Base-by-base conservation (phyloP, 2,888 invertebrate species). In the Podotricha telesiphe region DNA sequence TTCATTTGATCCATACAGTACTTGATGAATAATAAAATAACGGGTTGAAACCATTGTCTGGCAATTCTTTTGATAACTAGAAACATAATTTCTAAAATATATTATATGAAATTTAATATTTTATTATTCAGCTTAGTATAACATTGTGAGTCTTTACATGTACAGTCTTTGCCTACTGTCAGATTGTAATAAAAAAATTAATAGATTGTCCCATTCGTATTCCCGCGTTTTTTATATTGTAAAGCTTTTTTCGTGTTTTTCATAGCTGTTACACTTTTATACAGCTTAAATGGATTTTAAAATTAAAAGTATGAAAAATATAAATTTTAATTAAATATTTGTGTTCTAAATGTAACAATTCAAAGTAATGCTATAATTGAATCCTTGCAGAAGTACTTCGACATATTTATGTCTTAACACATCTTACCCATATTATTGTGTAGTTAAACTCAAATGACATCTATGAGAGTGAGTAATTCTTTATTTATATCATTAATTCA, bases 11-110 rank as follows among this genome's bases (percentile, higher is more conserved):
- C 37, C 50, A 19, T 37, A 62, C 19, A 10, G 11, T 15, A 19
- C 48, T 47, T 48, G 62, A 59, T 59, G 17, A 45, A 59, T 59
- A 59, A 59, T 59, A 45, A 13, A 62, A 37, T 19, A 15, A 28
- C 62, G 15, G 48, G n/a, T 62, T 62, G 19, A 20, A 50, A 37
- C 19, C 19, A 48, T 62, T 50, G 48, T 62, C 48, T 59, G 37
- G 20, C 20, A 15, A 47, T 34, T 11, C 4, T 34, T n/a, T 55
- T 34, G 17, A 0, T 0, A 8, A 11, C 10, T 10, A 55, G 4
- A 15, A 10, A 28, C 13, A 42, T 42, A 13, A 42, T 42, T 13
- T 42, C 1, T 42, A 13, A 42, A 42, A 42, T 48, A 2, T 48
- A 1, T 48, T 17, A 19, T 48, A 19, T 48, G 50, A 2, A 42